Evolutionary conservation across 1,140 invertebrate genomes (phyloP), one percentile per base, ranked within the genome.

Genomic region (Hyles euphorbiae): DNA sequence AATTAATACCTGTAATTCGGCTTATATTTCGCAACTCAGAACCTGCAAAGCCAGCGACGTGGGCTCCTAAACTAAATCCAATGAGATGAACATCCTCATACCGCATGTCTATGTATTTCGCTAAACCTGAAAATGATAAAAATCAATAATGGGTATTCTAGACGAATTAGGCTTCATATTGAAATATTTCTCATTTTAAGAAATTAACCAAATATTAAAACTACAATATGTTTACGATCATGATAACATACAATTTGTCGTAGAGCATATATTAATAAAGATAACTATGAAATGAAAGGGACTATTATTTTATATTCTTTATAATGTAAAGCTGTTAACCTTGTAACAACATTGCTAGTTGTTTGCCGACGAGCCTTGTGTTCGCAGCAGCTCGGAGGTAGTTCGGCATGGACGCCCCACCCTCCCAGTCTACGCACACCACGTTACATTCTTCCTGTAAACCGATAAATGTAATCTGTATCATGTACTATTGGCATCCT

Each of bases 371-470:
- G 6, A 99, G 89, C 50, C 97, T 90, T 0, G 97, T 97, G 75
- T 99, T 99, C 34, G 97, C 96, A 0, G 96, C 96, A 0, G 97
- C 97, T 67, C 97, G 91, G 0, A 98, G 94, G 78, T 99, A 99
- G 79, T 98, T 98, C 0, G 97, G 97, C 69, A 98, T 93, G 0
- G 93, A 92, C 3, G 97, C 96, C 1, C 98, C 98, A 33, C 94
- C 94, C 65, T 96, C 95, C 97, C 98, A 99, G 79, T 98, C 96
- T 3, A 99, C 96, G 73, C 96, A 96, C 34, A 99, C 94, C 0
- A 97, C 93, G 78, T 97, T 97, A 64, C 94, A 93, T 72, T 97
- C 94, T 87, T 95, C 95, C 96, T 97, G 81, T 9, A 88, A 84
- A 60, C 64, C 8, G 3, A 12, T 50, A 50, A 50, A 32, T 50